Evolutionary conservation across 2,113 vertebrate species (phyloP).

Genomic region (Pogona vitticeps): DNA sequence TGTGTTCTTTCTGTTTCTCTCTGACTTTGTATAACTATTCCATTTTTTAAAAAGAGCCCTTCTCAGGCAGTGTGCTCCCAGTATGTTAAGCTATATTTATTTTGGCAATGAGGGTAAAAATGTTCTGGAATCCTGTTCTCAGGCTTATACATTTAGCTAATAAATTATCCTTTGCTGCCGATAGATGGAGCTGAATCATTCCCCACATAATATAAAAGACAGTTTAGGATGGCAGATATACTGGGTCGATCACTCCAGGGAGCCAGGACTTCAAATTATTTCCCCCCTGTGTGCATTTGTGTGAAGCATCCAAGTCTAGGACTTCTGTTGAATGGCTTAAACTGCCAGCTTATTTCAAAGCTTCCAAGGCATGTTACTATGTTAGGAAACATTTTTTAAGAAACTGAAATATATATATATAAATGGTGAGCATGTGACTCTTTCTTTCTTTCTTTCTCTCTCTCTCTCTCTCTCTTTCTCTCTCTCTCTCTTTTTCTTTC

Average conservation of each 20-base stretch:
- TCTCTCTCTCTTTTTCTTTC: not conserved
- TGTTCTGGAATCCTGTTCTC: not conserved
- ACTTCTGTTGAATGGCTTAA: slow-evolving; percentile 29
- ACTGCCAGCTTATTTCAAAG: slow-evolving; percentile 51
- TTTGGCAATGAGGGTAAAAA: slow-evolving; percentile 26
- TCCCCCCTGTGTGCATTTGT: not conserved
- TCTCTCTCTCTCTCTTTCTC: not conserved
- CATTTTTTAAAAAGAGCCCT: not conserved
- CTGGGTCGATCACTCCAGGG: not conserved
- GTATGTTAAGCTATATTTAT: not conserved
- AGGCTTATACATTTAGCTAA: not conserved
- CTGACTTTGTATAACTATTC: not conserved
- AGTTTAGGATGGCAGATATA: slow-evolving; percentile 10
- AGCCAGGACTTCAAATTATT: not conserved
- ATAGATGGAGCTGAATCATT: slow-evolving; percentile 47
- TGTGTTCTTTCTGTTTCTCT: not conserved
- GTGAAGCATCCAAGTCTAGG: not conserved
- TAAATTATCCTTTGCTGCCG: slow-evolving; percentile 29
- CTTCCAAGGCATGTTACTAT: slow-evolving; percentile 38
- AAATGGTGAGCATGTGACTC: slow-evolving; percentile 5
- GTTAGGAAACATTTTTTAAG: slow-evolving; percentile 15
- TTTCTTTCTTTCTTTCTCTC: slow-evolving; percentile 13
- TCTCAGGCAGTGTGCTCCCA: not conserved
- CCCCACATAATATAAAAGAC: not conserved
- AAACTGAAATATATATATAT: slow-evolving; percentile 32